A percentile compares a stretch with the other conserved stretches of the same genome.
Conservation (phyloP, 2,113 vertebrate species). For the Delphinus delphis region DNA sequence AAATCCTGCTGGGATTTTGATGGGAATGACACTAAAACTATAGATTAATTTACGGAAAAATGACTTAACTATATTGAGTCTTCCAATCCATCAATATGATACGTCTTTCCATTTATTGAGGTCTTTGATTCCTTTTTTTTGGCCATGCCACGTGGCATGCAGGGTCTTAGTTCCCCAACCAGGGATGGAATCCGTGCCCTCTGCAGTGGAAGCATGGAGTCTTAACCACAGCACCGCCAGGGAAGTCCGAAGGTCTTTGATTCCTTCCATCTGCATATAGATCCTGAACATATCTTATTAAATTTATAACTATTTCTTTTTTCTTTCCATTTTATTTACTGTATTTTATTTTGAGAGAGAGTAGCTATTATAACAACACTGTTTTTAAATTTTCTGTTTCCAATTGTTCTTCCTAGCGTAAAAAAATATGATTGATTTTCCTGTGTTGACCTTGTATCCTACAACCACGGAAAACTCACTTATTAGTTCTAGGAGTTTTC, state of each 20-base stretch:
- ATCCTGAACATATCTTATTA: not conserved
- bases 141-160: too few relatives aligned
- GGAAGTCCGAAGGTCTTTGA: not conserved
- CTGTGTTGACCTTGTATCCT: not conserved
- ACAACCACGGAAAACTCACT: not conserved
- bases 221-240: too few relatives aligned
- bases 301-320: not conserved
- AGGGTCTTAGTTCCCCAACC: too few relatives aligned
- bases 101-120: not conserved
- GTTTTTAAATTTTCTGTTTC: not conserved
- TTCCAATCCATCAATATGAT: not conserved
- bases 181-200: too few relatives aligned
- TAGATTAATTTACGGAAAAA: not conserved
- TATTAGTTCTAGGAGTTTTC: not conserved
- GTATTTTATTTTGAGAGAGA: not conserved
- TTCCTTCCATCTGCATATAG: conserved; percentile 1
- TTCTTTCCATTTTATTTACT: not conserved
- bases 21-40: not conserved
- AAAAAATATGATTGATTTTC: not conserved
- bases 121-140: too few relatives aligned
- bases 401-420: not conserved
- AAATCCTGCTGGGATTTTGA: not conserved
- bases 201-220: too few relatives aligned
- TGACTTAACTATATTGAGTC: not conserved
- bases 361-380: not conserved